Conservation (phyloP, 2,888 invertebrate genomes). For the Drosophila nr. perissopoda region DNA sequence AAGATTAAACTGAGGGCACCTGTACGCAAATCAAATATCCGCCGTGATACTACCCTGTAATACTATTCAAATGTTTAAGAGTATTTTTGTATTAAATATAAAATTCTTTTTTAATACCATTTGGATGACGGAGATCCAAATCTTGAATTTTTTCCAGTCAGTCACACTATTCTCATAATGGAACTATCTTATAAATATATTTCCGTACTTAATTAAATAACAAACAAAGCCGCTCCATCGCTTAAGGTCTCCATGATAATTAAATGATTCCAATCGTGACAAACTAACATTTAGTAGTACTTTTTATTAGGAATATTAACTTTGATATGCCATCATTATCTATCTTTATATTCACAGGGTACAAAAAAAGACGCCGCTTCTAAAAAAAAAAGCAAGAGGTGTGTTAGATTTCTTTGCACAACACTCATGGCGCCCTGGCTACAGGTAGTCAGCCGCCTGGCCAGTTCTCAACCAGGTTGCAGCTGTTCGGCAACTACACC, state of each 20-base stretch:
- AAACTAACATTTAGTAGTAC: neutral
- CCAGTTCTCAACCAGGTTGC: constrained; percentile 46
- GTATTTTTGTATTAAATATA: neutral
- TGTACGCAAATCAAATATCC: constrained; percentile 16
- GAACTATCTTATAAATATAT: neutral
- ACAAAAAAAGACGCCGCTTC: constrained; percentile 25
- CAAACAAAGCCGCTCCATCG: neutral
- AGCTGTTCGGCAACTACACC: constrained; percentile 46
- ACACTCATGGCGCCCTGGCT: constrained; percentile 65
- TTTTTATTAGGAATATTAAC: neutral
- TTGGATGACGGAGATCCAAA: neutral
- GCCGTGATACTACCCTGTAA: constrained; percentile 10
- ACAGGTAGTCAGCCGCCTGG: constrained; percentile 61
- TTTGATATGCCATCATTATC: neutral
- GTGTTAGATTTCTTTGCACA: constrained; percentile 44
- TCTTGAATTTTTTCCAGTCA: neutral
- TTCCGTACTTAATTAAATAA: neutral
- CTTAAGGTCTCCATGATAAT: neutral
- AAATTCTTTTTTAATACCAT: neutral
- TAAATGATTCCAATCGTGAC: neutral
- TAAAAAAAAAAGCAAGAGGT: constrained; percentile 42
- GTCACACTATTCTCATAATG: neutral
- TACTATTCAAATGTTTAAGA: neutral
- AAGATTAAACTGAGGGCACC: constrained; percentile 58
- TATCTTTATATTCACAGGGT: constrained; percentile 19